Percentiles rank a stretch among this genome's conserved stretches.
phyloP scores from a whole-genome alignment of 1,140 invertebrate species.

The Pararge aegeria region DNA sequence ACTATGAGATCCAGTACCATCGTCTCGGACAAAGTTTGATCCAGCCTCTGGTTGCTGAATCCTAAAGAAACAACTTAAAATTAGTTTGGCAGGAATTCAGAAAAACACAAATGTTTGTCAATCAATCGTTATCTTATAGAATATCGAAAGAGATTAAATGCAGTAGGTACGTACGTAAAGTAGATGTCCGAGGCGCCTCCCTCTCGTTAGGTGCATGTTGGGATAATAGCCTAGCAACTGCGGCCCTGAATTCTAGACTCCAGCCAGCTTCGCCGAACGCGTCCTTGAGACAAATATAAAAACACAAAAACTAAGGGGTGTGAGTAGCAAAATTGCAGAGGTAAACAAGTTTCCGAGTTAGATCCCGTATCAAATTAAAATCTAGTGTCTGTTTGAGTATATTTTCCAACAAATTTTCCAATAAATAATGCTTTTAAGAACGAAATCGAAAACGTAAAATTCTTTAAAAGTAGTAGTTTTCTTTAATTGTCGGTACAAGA shows the following conservation, averaged over 20 bases:
- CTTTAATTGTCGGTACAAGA: no score
- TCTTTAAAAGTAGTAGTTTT: no score
- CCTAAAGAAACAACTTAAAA: constrained; percentile 25
- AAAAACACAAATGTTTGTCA: no score
- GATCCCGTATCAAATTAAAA: no score
- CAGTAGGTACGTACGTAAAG: constrained; percentile 43
- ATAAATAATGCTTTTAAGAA: no score
- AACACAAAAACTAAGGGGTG: neutral
- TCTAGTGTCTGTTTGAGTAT: no score
- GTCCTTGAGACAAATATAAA: constrained; percentile 48
- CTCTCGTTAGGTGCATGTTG: constrained; percentile 67
- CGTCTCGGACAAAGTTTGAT: constrained; percentile 64
- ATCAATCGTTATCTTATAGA: no score
- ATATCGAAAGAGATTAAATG: no score
- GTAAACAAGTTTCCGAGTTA: no score
- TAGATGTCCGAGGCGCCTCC: constrained; percentile 50
- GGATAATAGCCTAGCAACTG: constrained; percentile 56
- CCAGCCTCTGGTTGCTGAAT: constrained; percentile 46
- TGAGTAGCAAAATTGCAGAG: neutral
- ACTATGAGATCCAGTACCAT: constrained; percentile 80
- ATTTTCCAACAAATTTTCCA: no score
- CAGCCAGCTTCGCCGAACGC: constrained; percentile 65
- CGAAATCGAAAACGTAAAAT: no score
- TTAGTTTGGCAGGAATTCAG: no score
- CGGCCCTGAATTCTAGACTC: constrained; percentile 67